Conservation (phyloP, 2,113 vertebrate genomes). For the Apodemus sylvaticus region DNA sequence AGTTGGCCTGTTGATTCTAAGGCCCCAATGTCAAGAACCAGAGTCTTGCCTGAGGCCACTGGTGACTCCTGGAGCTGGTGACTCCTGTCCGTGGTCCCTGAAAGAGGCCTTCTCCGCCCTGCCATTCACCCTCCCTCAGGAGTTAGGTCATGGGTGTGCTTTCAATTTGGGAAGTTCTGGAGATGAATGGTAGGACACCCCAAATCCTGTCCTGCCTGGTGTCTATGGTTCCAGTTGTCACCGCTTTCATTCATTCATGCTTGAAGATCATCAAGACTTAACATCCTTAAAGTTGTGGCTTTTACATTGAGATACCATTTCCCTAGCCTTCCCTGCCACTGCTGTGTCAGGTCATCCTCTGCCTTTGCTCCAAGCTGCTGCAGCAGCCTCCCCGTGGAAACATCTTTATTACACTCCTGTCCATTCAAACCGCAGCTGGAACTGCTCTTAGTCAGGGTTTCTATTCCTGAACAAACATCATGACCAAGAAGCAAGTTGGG, state of each 20-base stretch:
- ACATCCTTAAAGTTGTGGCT: neutral
- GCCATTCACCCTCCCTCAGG: neutral
- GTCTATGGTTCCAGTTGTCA: neutral
- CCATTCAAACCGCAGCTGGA: neutral
- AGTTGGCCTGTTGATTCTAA: neutral
- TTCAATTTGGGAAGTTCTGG: neutral
- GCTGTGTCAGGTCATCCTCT: neutral
- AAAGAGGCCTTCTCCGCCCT: neutral
- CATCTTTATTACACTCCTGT: neutral
- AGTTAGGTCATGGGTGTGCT: neutral
- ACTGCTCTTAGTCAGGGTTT: no score
- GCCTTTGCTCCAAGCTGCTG: neutral
- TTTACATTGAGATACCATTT: neutral
- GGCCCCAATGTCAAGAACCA: neutral
- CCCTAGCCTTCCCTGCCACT: neutral
- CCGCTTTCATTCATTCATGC: neutral
- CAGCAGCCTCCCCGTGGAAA: neutral
- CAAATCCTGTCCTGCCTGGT: neutral
- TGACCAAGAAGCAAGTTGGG: no score
- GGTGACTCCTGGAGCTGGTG: neutral
- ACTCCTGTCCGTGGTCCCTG: conserved; percentile 63
- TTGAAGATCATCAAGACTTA: neutral
- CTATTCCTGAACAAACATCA: no score
- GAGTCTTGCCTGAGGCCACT: neutral
- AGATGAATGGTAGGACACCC: neutral